phyloP scores from a whole-genome alignment of 1,140 invertebrate genomes.

The Frieseomelitta varia region DNA sequence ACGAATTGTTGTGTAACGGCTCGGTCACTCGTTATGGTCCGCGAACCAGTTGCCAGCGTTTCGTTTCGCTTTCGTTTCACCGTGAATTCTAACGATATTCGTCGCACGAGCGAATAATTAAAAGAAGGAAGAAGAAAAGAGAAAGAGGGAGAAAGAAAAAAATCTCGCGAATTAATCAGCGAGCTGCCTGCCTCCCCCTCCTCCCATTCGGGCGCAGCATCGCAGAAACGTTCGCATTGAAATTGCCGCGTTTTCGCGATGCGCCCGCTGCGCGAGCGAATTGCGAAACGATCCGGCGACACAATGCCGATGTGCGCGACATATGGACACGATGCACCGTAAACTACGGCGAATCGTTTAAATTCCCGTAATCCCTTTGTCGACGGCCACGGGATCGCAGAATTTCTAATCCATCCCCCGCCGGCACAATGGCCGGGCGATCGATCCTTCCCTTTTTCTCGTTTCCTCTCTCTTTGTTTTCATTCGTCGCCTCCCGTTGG shows the following conservation, averaged over 20 bases:
- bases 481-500: background rate
- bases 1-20: too few relatives aligned
- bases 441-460: background rate
- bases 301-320: slow-evolving; percentile 22
- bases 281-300: background rate
- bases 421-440: background rate
- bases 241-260: slow-evolving; percentile 31
- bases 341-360: slow-evolving; percentile 23
- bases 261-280: slow-evolving; percentile 29
- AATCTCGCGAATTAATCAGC: slow-evolving; percentile 19
- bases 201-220: slow-evolving; percentile 11
- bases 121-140: background rate
- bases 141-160: background rate
- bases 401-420: slow-evolving; percentile 27
- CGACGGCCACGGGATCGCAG: background rate
- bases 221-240: slow-evolving; percentile 25
- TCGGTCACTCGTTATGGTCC: too few relatives aligned
- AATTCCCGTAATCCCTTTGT: slow-evolving; percentile 38
- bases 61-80: background rate
- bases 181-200: background rate
- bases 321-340: slow-evolving; percentile 24
- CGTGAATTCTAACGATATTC: background rate
- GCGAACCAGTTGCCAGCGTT: too few relatives aligned
- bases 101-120: background rate
- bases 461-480: background rate